Conservation (phyloP, 2,888 invertebrate genomes). For the Leptopilina myrica region DNA sequence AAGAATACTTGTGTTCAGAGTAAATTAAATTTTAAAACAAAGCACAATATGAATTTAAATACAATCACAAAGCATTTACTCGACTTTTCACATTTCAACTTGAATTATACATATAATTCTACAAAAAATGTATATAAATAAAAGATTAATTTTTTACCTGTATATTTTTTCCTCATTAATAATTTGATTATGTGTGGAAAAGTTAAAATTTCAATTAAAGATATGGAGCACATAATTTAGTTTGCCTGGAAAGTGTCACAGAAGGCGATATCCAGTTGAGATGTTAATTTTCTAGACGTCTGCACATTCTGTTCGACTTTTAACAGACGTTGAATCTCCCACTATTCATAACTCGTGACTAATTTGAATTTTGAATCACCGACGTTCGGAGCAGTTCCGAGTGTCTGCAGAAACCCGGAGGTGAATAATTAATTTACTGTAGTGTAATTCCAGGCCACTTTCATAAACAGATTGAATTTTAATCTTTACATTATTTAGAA, state of each 20-base stretch:
- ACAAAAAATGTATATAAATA: no score
- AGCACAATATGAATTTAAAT: no score
- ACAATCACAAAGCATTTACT: no score
- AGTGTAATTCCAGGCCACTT: background rate
- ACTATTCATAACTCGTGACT: conserved; percentile 25
- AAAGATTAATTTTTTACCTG: no score
- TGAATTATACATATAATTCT: no score
- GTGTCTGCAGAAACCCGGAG: background rate
- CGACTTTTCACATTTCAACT: no score
- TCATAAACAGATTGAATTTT: conserved; percentile 5
- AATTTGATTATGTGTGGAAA: background rate
- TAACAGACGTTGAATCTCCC: conserved; percentile 45
- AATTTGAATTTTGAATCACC: conserved; percentile 29
- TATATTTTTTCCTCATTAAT: no score
- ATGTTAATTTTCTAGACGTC: conserved; percentile 51
- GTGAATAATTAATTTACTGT: conserved; percentile 14
- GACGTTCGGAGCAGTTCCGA: background rate
- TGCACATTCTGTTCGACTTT: conserved; percentile 48
- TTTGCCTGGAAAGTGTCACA: conserved; percentile 17
- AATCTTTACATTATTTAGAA: background rate
- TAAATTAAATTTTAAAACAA: no score
- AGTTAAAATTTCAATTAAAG: background rate
- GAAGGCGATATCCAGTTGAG: conserved; percentile 5
- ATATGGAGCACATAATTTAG: conserved; percentile 1
- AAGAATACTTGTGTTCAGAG: no score